These are phyloP conservation scores for Alethe diademata DNA, from an alignment of 2,113 vertebrate genomes.

Conservation along the genomic window DNA sequence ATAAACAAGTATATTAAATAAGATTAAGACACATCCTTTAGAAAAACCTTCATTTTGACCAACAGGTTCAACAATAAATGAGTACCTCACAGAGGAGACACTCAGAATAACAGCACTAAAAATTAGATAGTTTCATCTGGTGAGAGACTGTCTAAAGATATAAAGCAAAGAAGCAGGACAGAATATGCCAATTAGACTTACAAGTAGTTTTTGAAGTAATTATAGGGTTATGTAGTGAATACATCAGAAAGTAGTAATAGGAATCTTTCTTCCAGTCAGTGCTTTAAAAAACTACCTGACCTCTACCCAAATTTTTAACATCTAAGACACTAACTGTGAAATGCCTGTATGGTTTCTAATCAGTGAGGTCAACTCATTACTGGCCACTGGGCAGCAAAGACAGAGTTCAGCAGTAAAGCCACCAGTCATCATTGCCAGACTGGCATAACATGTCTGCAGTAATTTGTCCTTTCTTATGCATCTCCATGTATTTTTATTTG, in stretches of 20 bases:
- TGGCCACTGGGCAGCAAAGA: neutral
- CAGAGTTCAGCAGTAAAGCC: neutral
- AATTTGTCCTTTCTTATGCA: neutral
- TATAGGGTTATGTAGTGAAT: neutral
- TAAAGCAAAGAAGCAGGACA: neutral
- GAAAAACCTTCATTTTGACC: neutral
- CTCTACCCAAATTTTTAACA: neutral
- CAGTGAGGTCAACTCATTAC: neutral
- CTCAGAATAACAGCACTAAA: neutral
- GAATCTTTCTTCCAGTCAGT: neutral
- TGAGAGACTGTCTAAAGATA: neutral
- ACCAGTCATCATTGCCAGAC: neutral
- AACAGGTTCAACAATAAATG: neutral
- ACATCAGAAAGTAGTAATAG: neutral
- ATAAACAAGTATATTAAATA: neutral
- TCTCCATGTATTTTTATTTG: neutral
- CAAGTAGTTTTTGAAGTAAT: neutral
- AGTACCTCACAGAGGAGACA: neutral
- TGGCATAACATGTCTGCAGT: neutral
- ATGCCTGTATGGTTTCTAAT: neutral
- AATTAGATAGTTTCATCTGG: neutral
- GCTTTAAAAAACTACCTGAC: neutral
- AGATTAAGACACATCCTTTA: neutral
- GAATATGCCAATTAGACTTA: conserved; percentile 28
- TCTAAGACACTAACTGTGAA: neutral